These are phyloP conservation scores for Parazoanthus swiftii DNA, from an alignment of 92 coral and sea anemone genomes.

Conservation along the genomic window DNA sequence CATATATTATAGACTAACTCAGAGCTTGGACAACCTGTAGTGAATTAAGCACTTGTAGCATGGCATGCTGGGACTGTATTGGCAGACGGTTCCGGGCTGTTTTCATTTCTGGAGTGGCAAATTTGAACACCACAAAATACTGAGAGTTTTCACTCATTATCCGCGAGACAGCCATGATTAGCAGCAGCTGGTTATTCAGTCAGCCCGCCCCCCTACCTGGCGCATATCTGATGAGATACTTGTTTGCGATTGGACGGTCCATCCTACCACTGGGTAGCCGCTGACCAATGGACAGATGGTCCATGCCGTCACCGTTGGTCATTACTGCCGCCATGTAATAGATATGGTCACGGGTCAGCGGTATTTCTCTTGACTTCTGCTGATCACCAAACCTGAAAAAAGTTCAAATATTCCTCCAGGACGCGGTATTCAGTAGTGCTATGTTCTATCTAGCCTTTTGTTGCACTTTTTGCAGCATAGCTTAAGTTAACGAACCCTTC, in stretches of 20 bases:
- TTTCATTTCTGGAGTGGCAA: no score
- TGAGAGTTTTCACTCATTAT: no score
- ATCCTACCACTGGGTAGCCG: constrained; percentile 55
- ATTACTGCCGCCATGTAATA: constrained; percentile 56
- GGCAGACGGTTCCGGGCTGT: no score
- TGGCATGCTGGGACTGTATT: no score
- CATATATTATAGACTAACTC: no score
- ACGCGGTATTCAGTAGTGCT: neutral
- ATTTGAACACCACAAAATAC: neutral
- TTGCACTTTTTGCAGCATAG: no score
- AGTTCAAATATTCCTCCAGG: neutral
- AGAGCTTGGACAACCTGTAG: no score
- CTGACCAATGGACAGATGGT: constrained; percentile 62
- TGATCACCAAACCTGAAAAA: constrained; percentile 36
- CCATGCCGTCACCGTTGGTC: constrained; percentile 51
- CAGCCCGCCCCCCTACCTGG: constrained; percentile 32
- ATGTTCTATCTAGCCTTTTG: neutral
- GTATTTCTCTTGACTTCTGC: constrained; percentile 45
- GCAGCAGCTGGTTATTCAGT: neutral
- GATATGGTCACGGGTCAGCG: constrained; percentile 41
- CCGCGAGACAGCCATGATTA: no score
- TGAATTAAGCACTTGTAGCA: no score
- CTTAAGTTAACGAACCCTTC: no score
- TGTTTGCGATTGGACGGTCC: constrained; percentile 61
- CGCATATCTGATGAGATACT: constrained; percentile 50